Percentiles rank a stretch among this genome's conserved stretches.
phyloP scores from a whole-genome alignment of 2,888 invertebrate genomes.

The Drosophila atripex region DNA sequence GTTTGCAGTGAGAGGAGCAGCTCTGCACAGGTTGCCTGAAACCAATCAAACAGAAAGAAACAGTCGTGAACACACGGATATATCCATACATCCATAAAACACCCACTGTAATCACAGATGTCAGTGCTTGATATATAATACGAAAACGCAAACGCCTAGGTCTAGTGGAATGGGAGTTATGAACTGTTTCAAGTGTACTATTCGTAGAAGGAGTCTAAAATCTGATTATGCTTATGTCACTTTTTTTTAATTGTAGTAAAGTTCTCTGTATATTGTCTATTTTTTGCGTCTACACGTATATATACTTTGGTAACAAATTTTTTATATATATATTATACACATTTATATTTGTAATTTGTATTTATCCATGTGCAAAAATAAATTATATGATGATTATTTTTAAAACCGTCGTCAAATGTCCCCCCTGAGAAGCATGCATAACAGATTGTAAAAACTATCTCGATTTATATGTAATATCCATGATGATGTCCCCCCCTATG shows the following conservation, averaged over 20 bases:
- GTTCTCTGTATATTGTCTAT: conserved; percentile 70
- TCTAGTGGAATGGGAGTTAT: conserved; percentile 38
- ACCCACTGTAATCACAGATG: conserved; percentile 60
- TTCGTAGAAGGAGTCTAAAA: conserved; percentile 45
- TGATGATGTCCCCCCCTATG: background rate
- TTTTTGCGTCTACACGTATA: conserved; percentile 57
- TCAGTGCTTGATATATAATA: conserved; percentile 66
- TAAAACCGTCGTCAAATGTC: conserved; percentile 45
- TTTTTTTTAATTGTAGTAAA: conserved; percentile 53
- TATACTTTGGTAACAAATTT: conserved; percentile 59
- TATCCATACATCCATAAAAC: conserved; percentile 8
- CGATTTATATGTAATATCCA: conserved; percentile 21
- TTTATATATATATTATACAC: conserved; percentile 53
- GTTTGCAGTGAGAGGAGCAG: conserved; percentile 44
- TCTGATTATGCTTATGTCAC: conserved; percentile 70
- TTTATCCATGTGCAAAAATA: conserved; percentile 79
- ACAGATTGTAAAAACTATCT: conserved; percentile 56
- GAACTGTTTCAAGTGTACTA: conserved; percentile 29
- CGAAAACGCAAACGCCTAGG: conserved; percentile 53
- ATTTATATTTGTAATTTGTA: conserved; percentile 73
- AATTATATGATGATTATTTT: conserved; percentile 75
- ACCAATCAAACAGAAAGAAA: conserved; percentile 29
- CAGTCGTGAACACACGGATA: conserved; percentile 10
- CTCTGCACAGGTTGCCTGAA: conserved; percentile 54
- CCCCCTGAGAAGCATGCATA: conserved; percentile 20